Conservation (phyloP, 2,113 vertebrate genomes). For the Catagonus wagneri region DNA sequence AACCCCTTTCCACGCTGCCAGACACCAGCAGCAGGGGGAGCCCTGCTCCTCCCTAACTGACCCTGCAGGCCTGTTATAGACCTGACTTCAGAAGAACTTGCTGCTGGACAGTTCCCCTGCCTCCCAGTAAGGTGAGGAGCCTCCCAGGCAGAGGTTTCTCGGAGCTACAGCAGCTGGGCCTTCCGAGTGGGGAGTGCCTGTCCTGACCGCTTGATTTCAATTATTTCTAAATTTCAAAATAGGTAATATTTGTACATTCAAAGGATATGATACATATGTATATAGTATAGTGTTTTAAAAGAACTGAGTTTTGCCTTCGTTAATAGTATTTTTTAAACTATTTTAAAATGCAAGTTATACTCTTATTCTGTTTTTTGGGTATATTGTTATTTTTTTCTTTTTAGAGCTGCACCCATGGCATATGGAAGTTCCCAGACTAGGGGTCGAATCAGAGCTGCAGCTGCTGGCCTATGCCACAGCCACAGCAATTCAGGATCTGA, state of each 20-base stretch:
- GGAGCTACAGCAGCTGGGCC: background rate
- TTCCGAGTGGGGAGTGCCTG: too few relatives aligned
- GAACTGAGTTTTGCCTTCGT: background rate
- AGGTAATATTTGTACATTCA: background rate
- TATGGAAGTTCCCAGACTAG: too few relatives aligned
- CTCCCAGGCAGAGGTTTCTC: background rate
- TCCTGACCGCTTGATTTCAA: background rate
- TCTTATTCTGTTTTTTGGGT: background rate
- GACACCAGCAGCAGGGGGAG: conserved; percentile 49
- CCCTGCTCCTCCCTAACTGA: background rate
- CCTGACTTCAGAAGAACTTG: conserved; percentile 51
- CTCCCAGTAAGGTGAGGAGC: too few relatives aligned
- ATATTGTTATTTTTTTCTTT: background rate
- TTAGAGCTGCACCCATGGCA: too few relatives aligned
- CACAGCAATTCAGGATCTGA: too few relatives aligned
- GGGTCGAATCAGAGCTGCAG: too few relatives aligned
- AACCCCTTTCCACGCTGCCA: background rate
- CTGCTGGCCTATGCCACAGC: too few relatives aligned
- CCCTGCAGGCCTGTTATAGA: rapidly evolving
- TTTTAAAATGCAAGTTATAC: background rate
- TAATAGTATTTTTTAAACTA: background rate
- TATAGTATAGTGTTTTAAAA: background rate
- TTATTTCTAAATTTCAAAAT: background rate
- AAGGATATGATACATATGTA: background rate
- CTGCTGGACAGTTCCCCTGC: conserved; percentile 79